Evolutionary conservation across 2,888 invertebrate genomes (phyloP), one percentile per base, ranked within the genome.

Genomic region (Bellardia bayeri): DNA sequence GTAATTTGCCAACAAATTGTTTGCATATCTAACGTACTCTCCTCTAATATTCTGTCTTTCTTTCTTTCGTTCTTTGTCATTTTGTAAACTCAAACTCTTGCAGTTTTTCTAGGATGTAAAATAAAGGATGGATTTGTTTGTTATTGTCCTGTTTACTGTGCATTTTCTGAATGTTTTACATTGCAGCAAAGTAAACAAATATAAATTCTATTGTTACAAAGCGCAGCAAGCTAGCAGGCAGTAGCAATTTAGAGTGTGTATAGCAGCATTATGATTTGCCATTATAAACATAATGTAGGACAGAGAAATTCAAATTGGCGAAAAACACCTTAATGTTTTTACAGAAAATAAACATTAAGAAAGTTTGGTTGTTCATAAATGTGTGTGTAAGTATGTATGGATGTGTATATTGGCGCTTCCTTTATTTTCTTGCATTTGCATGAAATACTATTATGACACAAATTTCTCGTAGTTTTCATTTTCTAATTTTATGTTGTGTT

Each of bases 401-500:
- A 14, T 30, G 37, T 4, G 14, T 51, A 9, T 23, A 9, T 14
- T 64, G 23, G 3, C 2, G 23, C 13, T 72, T 82, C n/a, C 49
- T 23, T 63, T 71, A 54, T 16, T 74, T 86, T 49, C 49, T 51
- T 72, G 56, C 81, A 84, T 82, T 82, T 87, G 69, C 82, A 85
- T 87, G 69, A 85, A 82, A 82, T 79, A 79, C 63, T 64, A 85
- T 87, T 79, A 85, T 87, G 82, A 85, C 87, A 85, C 78, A 87
- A 68, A 69, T 75, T 78, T 63, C 54, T 80, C 42, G 11, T 69
- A 80, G 80, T 75, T 80, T 80, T 75, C 74, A 69, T 80, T 85
- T 85, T 85, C 68, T 75, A 75, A 85, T 80, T 85, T 80, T 80
- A 85, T 80, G 75, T 66, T 80, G 51, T 51, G 51, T 49, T 83